A percentile compares a stretch with the other conserved stretches of the same genome.
Evolutionary conservation across 2,797 vertebrate species (phyloP).

Genomic region (Naso thynnoides): DNA sequence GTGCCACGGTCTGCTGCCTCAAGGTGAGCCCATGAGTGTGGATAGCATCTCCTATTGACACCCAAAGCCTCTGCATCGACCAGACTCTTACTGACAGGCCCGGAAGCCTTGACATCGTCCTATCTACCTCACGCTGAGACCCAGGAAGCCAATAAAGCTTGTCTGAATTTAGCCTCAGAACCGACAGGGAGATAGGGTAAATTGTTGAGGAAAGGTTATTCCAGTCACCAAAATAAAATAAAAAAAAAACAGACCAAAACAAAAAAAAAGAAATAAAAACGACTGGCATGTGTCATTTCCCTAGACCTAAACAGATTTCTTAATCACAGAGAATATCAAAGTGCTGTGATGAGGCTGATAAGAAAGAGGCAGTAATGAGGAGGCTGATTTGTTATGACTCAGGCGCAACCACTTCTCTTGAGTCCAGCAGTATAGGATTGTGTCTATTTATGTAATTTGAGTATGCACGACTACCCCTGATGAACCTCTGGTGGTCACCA

Average conservation of each 20-base stretch:
- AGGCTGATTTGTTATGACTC: constrained; percentile 54
- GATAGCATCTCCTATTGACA: constrained; percentile 78
- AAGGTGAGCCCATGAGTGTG: constrained; percentile 70
- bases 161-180: constrained; percentile 71
- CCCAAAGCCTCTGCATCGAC: constrained; percentile 70
- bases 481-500: constrained; percentile 44
- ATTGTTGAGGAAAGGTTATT: constrained; percentile 54
- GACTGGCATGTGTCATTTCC: constrained; percentile 40
- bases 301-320: constrained; percentile 33
- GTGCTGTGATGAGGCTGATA: constrained; percentile 43
- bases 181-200: constrained; percentile 47
- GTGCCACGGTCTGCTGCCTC: constrained; percentile 62
- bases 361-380: constrained; percentile 43
- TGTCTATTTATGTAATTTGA: constrained; percentile 29
- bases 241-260: background rate
- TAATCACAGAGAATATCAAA: constrained; percentile 43
- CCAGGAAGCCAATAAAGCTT: constrained; percentile 64
- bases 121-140: constrained; percentile 65
- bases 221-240: constrained; percentile 22
- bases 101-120: constrained; percentile 62
- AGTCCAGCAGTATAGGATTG: constrained; percentile 45
- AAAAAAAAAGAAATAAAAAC: background rate
- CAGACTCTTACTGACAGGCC: constrained; percentile 72
- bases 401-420: constrained; percentile 21
- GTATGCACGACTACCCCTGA: constrained; percentile 15